These are phyloP conservation scores for Vombatus ursinus DNA, from an alignment of 2,113 vertebrate genomes.

Conservation along the genomic window DNA sequence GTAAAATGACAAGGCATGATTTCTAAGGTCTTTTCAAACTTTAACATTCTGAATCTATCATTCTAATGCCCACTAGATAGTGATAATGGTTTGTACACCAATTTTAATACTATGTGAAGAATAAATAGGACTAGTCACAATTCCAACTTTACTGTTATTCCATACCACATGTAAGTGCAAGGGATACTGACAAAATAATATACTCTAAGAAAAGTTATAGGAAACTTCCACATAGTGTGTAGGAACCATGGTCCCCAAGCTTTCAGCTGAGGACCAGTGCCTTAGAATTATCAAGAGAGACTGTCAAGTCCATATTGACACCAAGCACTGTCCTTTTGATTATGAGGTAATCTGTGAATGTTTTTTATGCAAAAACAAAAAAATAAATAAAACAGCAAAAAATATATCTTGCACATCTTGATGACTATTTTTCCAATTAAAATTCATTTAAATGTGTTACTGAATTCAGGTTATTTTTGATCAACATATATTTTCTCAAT, in stretches of 20 bases:
- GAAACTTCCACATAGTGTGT: no score
- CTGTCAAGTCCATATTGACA: not conserved
- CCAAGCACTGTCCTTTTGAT: not conserved
- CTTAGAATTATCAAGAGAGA: not conserved
- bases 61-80: not conserved
- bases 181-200: not conserved
- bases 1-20: not conserved
- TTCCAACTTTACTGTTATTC: not conserved
- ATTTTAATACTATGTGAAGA: not conserved
- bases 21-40: not conserved
- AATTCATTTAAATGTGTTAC: not conserved
- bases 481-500: not conserved
- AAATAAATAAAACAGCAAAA: not conserved
- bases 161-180: not conserved
- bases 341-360: not conserved
- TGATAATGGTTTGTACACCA: not conserved
- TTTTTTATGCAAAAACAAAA: not conserved
- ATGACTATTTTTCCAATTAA: not conserved
- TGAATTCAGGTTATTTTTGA: not conserved
- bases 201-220: not conserved
- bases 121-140: not conserved
- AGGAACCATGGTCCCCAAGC: no score
- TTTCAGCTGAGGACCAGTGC: not conserved
- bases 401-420: not conserved
- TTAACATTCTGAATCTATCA: not conserved